phyloP scores from a whole-genome alignment of 2,888 invertebrate species.

The Nezara viridula region DNA sequence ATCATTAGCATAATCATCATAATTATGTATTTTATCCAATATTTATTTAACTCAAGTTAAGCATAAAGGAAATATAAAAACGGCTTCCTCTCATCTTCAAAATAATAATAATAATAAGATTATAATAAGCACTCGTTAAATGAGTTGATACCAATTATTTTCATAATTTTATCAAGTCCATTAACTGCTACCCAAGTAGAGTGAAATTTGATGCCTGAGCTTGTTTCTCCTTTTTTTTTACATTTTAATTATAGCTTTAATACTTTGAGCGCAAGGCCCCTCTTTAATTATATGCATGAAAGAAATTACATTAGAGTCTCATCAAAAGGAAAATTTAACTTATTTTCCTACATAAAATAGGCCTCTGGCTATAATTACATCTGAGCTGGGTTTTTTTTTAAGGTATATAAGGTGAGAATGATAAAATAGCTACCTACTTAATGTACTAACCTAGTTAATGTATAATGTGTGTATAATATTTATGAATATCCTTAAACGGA shows the following conservation, averaged over 20 bases:
- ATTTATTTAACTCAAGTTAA: neutral
- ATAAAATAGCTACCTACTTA: neutral
- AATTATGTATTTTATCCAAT: neutral
- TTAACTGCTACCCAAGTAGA: constrained; percentile 33
- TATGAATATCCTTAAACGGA: neutral
- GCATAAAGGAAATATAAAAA: neutral
- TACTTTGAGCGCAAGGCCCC: neutral
- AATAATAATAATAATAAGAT: neutral
- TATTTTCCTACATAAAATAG: constrained; percentile 32
- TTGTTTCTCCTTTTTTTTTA: constrained; percentile 37
- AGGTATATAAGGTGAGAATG: neutral
- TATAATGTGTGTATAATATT: neutral
- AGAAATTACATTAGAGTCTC: constrained; percentile 22
- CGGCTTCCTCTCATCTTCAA: neutral
- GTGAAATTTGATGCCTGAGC: constrained; percentile 34
- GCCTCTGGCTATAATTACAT: neutral
- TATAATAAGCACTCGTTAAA: constrained; percentile 36
- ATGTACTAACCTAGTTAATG: no score
- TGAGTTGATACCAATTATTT: constrained; percentile 42
- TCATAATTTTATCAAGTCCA: constrained; percentile 38
- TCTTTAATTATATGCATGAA: constrained; percentile 45
- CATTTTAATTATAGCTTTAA: constrained; percentile 44
- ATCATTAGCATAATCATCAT: neutral
- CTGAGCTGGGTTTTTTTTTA: neutral
- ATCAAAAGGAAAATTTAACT: constrained; percentile 47